Evolutionary conservation across 2,888 invertebrate species (phyloP).

Genomic region (Leptogaster cylindrica): DNA sequence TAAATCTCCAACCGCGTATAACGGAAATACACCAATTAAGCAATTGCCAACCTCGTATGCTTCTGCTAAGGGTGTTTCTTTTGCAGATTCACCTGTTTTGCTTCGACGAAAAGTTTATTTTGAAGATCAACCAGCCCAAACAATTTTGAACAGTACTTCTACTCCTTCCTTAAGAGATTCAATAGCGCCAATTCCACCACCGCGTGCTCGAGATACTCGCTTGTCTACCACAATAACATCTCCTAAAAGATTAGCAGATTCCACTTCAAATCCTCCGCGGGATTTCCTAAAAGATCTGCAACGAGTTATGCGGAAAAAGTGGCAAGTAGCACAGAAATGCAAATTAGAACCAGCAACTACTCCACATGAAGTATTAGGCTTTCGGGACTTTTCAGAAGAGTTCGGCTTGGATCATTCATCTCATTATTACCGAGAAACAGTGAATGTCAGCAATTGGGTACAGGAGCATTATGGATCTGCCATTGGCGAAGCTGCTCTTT

Average conservation of each 20-base stretch:
- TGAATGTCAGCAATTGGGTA: conserved; percentile 89
- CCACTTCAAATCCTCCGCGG: conserved; percentile 75
- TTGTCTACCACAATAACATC: conserved; percentile 76
- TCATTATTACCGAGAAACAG: conserved; percentile 63
- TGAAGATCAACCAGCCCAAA: conserved; percentile 55
- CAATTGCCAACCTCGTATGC: conserved; percentile 40
- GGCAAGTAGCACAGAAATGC: conserved; percentile 93
- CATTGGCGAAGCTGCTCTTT: conserved; percentile 61
- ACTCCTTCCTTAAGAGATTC: conserved; percentile 52
- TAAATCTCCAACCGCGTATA: conserved; percentile 61
- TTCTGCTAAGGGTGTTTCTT: conserved; percentile 58
- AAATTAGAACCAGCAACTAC: conserved; percentile 86
- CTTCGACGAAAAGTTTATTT: conserved; percentile 62
- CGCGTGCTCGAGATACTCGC: conserved; percentile 75
- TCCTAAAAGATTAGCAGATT: conserved; percentile 77
- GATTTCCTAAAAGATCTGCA: conserved; percentile 89
- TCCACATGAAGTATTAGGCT: conserved; percentile 89
- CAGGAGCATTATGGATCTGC: conserved; percentile 80
- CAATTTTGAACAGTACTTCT: conserved; percentile 53
- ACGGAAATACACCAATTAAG: conserved; percentile 49
- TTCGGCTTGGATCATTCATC: conserved; percentile 54
- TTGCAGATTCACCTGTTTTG: conserved; percentile 62
- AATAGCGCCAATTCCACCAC: conserved; percentile 71
- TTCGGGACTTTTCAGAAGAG: conserved; percentile 78
- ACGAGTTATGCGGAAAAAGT: conserved; percentile 90